Evolutionary conservation across 2,797 vertebrate genomes (phyloP).

Genomic region (Chaetodon trifasciatus): DNA sequence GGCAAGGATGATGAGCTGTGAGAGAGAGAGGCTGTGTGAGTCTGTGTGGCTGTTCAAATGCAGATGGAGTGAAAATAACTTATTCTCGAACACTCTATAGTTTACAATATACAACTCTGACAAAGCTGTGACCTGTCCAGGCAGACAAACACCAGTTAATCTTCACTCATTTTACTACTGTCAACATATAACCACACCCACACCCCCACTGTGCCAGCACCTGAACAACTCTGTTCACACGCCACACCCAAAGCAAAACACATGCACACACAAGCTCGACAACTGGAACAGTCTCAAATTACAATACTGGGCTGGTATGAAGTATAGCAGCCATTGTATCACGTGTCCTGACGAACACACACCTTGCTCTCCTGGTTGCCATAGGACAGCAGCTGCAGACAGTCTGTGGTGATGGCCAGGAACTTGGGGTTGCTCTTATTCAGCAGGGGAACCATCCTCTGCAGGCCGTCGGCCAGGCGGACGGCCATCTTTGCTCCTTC

Average conservation of each 20-base stretch:
- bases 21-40: not conserved
- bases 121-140: constrained; percentile 9
- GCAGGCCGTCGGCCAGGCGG: constrained; percentile 95
- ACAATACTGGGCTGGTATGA: constrained; percentile 4
- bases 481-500: constrained; percentile 99
- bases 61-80: not conserved
- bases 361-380: constrained; percentile 99
- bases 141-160: constrained; percentile 22
- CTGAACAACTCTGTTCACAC: constrained; percentile 59
- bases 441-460: constrained; percentile 98
- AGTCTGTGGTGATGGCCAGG: constrained; percentile 98
- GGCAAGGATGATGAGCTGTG: constrained; percentile 94
- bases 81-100: not conserved
- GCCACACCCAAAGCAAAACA: constrained; percentile 70
- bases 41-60: not conserved
- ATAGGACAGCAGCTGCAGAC: constrained; percentile 96
- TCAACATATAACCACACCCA: constrained; percentile 51
- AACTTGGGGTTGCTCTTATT: constrained; percentile 99
- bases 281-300: constrained; percentile 18
- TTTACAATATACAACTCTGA: not conserved
- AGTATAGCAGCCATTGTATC: not conserved
- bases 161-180: constrained; percentile 2
- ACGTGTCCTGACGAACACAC: constrained; percentile 39
- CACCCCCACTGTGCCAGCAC: constrained; percentile 2
- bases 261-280: constrained; percentile 41